Conservation (phyloP, 2,888 invertebrate genomes). For the Heliconius hortense region DNA sequence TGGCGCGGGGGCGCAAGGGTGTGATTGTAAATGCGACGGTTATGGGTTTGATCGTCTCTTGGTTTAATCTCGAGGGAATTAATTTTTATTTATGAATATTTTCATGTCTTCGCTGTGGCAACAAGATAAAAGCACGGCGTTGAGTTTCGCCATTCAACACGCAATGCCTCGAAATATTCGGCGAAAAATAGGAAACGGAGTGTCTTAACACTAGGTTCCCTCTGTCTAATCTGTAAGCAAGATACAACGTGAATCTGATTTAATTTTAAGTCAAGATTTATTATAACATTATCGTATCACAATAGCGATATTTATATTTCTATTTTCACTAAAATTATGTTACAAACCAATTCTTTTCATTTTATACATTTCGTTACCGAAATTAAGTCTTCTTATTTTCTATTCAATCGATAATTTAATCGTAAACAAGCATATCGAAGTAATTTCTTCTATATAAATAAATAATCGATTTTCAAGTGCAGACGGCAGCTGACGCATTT, state of each 20-base stretch:
- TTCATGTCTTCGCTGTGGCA: background rate
- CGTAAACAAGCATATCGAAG: conserved; percentile 13
- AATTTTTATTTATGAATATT: background rate
- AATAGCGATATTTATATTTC: background rate
- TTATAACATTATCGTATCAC: background rate
- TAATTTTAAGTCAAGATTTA: no score
- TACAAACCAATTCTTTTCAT: background rate
- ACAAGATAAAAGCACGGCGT: background rate
- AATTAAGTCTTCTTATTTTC: background rate
- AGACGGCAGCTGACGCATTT: conserved; percentile 30
- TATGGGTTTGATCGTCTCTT: no score
- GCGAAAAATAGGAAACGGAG: background rate
- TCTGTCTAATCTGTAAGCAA: background rate
- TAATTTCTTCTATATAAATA: conserved; percentile 22
- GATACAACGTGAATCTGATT: background rate
- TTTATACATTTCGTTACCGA: background rate
- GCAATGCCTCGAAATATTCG: background rate
- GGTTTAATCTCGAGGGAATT: no score
- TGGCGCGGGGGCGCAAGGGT: no score
- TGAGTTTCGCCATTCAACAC: background rate
- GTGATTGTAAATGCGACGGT: no score
- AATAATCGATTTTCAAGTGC: conserved; percentile 31
- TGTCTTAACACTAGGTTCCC: background rate
- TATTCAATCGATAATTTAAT: conserved; percentile 5
- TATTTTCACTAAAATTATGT: background rate